A percentile compares a stretch with the other conserved stretches of the same genome.
Evolutionary conservation across 1,140 invertebrate genomes (phyloP).

Genomic region (Drosophila littoralis): DNA sequence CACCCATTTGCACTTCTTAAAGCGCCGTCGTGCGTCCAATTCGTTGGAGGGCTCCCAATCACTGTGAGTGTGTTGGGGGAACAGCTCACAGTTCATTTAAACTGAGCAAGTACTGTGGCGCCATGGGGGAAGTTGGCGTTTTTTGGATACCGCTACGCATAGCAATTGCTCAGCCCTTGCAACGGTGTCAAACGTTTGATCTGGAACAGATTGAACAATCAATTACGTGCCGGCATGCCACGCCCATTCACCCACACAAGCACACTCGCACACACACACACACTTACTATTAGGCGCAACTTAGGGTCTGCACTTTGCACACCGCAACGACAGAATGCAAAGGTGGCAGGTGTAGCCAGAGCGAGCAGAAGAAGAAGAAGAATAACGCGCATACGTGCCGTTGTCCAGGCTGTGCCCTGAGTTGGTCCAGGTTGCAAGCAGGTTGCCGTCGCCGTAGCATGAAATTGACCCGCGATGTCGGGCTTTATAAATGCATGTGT

Average conservation of each 20-base stretch:
- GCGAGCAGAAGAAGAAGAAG: conserved; percentile 52
- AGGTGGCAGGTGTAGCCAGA: conserved; percentile 15
- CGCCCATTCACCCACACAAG: conserved; percentile 49
- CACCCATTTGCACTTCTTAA: conserved; percentile 56
- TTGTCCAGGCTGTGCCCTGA: conserved; percentile 60
- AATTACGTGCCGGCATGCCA: conserved; percentile 74
- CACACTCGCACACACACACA: not conserved
- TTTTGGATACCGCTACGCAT: conserved; percentile 67
- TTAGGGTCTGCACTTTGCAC: conserved; percentile 11
- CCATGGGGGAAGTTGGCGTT: conserved; percentile 29
- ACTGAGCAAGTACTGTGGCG: not conserved
- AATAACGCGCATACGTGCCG: conserved; percentile 75
- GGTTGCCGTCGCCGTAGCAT: conserved; percentile 60
- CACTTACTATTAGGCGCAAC: not conserved
- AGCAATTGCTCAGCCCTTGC: conserved; percentile 57
- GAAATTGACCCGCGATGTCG: conserved; percentile 78
- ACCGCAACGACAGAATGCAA: conserved; percentile 40
- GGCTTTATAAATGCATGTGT: conserved; percentile 72
- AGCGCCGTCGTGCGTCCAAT: conserved; percentile 54
- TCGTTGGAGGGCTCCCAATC: conserved; percentile 32
- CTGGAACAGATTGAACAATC: conserved; percentile 82
- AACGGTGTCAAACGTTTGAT: conserved; percentile 63
- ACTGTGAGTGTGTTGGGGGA: conserved; percentile 62
- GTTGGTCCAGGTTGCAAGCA: conserved; percentile 23
- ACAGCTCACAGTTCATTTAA: conserved; percentile 78